Evolutionary conservation across 2,888 invertebrate species (phyloP).

Genomic region (Rambutsinella grinnellia): DNA sequence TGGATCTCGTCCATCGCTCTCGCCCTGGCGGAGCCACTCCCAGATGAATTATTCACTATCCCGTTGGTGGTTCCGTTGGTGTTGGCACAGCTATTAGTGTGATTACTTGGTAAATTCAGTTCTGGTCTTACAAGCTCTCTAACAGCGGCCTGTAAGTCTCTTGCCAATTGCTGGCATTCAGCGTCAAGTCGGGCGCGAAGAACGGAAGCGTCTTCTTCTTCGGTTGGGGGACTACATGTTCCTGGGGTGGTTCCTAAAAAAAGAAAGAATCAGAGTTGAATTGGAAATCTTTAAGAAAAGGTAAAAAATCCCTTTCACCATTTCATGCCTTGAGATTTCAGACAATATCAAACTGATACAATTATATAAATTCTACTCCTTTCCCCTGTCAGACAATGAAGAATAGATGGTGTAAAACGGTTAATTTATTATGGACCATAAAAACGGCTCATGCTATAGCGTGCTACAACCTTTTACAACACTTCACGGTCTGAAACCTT

Average conservation of each 20-base stretch:
- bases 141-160: conserved; percentile 75
- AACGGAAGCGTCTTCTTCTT: conserved; percentile 71
- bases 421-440: conserved; percentile 23
- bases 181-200: conserved; percentile 69
- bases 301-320: background rate
- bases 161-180: conserved; percentile 69
- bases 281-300: background rate
- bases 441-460: no score
- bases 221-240: conserved; percentile 62
- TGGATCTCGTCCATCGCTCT: conserved; percentile 72
- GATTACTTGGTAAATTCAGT: conserved; percentile 67
- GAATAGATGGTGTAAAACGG: background rate
- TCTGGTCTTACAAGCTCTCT: conserved; percentile 72
- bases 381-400: conserved; percentile 6
- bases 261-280: conserved; percentile 2
- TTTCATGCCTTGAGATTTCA: background rate
- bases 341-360: background rate
- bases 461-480: no score
- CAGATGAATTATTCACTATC: conserved; percentile 37
- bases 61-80: conserved; percentile 25
- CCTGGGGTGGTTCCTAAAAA: conserved; percentile 65
- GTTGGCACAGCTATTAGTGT: conserved; percentile 56
- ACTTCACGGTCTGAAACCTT: no score
- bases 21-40: conserved; percentile 35
- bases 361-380: background rate